Evolutionary conservation across 2,888 invertebrate species (phyloP).

Genomic region (Zeuzera pyrina): DNA sequence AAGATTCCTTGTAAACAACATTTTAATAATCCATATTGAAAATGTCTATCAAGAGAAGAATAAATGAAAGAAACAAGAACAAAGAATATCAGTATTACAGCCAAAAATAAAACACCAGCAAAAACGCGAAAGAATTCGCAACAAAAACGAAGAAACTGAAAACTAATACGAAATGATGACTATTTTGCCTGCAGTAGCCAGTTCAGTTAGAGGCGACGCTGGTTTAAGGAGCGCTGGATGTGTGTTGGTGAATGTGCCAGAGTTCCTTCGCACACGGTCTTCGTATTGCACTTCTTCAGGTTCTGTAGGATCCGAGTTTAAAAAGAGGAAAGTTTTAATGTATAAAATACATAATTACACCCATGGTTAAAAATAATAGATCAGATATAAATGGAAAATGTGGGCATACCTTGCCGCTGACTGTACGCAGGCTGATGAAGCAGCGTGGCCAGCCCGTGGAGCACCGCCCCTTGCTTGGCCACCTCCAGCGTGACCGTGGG

Average conservation of each 20-base stretch:
- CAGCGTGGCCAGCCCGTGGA: slow-evolving; percentile 95
- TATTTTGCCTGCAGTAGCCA: slow-evolving; percentile 61
- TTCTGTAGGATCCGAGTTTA: not conserved
- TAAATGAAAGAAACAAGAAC: slow-evolving; percentile 8
- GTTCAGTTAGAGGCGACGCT: slow-evolving; percentile 56
- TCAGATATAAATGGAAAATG: not conserved
- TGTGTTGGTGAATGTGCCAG: slow-evolving; percentile 58
- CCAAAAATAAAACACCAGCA: slow-evolving; percentile 8
- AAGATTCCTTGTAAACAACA: slow-evolving; percentile 4
- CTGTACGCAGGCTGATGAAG: slow-evolving; percentile 84
- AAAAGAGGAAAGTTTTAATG: too few species aligned
- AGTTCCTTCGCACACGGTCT: slow-evolving; percentile 51
- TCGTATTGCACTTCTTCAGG: slow-evolving; percentile 18
- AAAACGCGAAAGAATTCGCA: slow-evolving; percentile 4
- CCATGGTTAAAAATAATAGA: too few species aligned
- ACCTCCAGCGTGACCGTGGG: slow-evolving; percentile 95
- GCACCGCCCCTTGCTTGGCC: slow-evolving; percentile 97
- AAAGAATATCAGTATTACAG: slow-evolving; percentile 3
- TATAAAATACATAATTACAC: too few species aligned
- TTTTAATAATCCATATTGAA: slow-evolving; percentile 10
- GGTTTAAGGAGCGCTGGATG: slow-evolving; percentile 55
- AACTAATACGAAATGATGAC: slow-evolving; percentile 9
- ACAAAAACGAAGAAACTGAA: not conserved
- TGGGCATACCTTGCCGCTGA: slow-evolving; percentile 46
- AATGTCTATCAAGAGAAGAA: slow-evolving; percentile 6